These are phyloP conservation scores for Xylota segnis DNA, from an alignment of 2,888 invertebrate species.

Conservation along the genomic window DNA sequence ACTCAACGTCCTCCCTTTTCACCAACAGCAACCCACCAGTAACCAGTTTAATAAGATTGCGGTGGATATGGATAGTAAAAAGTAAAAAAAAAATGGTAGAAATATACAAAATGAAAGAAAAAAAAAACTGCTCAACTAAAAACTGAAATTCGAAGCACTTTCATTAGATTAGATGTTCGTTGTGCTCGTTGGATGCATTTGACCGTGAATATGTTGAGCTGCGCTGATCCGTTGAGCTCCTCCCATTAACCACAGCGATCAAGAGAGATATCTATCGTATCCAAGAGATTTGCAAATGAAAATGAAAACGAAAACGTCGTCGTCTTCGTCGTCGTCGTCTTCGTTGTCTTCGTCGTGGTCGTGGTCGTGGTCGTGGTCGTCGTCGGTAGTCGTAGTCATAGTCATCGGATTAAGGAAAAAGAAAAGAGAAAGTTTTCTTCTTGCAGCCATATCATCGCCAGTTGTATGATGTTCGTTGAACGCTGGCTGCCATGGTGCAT, in stretches of 20 bases:
- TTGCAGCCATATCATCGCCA: conserved; percentile 51
- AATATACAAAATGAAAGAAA: conserved; percentile 5
- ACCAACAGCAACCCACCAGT: conserved; percentile 39
- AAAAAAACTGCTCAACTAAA: conserved; percentile 30
- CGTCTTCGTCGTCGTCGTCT: not conserved
- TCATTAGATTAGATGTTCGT: conserved; percentile 67
- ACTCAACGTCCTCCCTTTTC: conserved; percentile 61
- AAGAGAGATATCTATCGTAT: conserved; percentile 62
- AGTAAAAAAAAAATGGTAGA: not conserved
- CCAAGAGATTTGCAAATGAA: conserved; percentile 78
- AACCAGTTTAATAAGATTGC: conserved; percentile 44
- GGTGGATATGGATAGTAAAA: conserved; percentile 36
- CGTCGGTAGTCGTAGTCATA: not conserved
- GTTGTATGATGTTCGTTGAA: conserved; percentile 43
- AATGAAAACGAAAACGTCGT: conserved; percentile 78
- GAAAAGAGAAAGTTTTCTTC: conserved; percentile 76
- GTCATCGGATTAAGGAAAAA: conserved; percentile 61
- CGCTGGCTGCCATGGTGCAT: conserved; percentile 52
- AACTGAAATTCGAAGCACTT: conserved; percentile 70
- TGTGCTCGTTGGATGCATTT: conserved; percentile 68
- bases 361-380: not conserved
- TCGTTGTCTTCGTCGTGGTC: conserved; percentile 17
- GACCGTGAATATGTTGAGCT: conserved; percentile 68
- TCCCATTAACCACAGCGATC: conserved; percentile 56
- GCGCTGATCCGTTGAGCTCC: conserved; percentile 66